phyloP scores from a whole-genome alignment of 2,888 invertebrate genomes.

The Creontiades dilutus region DNA sequence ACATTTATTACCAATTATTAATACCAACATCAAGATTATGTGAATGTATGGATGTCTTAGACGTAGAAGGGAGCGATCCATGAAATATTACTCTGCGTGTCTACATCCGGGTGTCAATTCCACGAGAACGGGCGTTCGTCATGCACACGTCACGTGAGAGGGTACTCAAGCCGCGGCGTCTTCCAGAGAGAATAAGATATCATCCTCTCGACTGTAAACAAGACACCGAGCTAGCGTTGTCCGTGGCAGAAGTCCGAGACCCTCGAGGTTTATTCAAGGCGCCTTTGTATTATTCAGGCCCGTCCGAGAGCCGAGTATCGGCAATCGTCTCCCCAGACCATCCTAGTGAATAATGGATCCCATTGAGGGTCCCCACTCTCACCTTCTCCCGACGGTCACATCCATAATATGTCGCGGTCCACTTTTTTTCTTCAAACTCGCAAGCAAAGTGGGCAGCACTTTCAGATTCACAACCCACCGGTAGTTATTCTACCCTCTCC shows the following conservation, averaged over 20 bases:
- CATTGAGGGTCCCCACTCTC: constrained; percentile 47
- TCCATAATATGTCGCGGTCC: constrained; percentile 35
- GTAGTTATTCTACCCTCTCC: too few relatives aligned
- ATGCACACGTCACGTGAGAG: background rate
- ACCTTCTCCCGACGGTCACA: constrained; percentile 49
- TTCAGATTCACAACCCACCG: too few relatives aligned
- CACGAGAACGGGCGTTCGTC: background rate
- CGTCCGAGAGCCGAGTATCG: constrained; percentile 53
- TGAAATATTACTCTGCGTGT: too few relatives aligned
- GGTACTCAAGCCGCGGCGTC: background rate
- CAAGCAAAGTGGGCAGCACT: too few relatives aligned
- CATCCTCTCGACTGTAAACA: constrained; percentile 28
- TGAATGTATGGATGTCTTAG: too few relatives aligned
- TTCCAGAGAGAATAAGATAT: constrained; percentile 42
- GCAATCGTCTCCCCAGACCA: constrained; percentile 40
- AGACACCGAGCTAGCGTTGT: background rate
- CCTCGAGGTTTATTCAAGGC: constrained; percentile 53
- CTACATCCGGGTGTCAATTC: background rate
- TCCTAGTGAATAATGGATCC: constrained; percentile 58
- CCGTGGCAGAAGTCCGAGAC: constrained; percentile 7
- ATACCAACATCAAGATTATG: too few relatives aligned
- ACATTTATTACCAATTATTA: too few relatives aligned
- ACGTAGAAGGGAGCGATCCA: too few relatives aligned
- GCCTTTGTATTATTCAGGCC: constrained; percentile 51
- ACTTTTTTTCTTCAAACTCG: background rate